Evolutionary conservation across 2,888 invertebrate species (phyloP).

Genomic region (Terebella lapidaria): DNA sequence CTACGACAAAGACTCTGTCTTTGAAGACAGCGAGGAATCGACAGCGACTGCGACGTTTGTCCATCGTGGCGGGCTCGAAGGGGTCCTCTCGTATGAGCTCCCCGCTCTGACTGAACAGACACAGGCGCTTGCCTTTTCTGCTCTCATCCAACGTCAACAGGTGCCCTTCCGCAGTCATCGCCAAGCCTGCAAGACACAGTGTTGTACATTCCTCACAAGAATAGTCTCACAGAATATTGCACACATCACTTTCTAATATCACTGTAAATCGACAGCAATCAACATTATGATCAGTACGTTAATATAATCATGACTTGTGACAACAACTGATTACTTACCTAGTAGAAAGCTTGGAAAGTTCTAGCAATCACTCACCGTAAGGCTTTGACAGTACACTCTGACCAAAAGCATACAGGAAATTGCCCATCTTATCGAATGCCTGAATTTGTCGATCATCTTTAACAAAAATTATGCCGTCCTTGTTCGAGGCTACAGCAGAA

Average conservation of each 20-base stretch:
- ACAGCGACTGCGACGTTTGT: background rate
- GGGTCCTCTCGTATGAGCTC: background rate
- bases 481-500: background rate
- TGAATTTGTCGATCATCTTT: background rate
- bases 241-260: too few species aligned
- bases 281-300: too few species aligned
- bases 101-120: background rate
- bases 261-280: too few species aligned
- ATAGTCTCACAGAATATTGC: too few species aligned
- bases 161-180: background rate
- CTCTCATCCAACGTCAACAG: background rate
- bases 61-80: background rate
- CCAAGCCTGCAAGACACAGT: too few species aligned
- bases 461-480: background rate
- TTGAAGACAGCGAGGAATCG: background rate
- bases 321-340: too few species aligned
- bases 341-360: too few species aligned
- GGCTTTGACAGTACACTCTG: background rate
- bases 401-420: background rate
- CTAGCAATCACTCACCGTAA: background rate
- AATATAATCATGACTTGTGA: too few species aligned
- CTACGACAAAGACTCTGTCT: background rate
- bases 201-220: too few species aligned
- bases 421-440: background rate
- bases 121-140: background rate